These are phyloP conservation scores for Alcedo quadribrachys DNA, from an alignment of 2,797 vertebrate species.

Conservation along the genomic window DNA sequence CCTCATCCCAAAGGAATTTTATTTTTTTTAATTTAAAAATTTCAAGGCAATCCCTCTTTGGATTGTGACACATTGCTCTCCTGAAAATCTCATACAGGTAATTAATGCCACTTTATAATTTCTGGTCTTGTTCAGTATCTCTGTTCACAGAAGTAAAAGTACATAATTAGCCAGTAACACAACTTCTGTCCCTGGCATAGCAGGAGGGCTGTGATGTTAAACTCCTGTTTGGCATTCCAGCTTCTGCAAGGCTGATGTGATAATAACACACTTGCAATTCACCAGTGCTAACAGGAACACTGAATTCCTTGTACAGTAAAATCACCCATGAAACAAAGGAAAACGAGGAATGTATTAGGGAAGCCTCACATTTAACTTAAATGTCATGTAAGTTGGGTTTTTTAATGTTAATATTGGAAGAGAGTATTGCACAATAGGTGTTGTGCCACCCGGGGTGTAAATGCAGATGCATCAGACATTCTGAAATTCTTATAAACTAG, in stretches of 20 bases:
- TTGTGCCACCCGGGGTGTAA: slow-evolving; percentile 36
- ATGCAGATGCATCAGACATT: not conserved
- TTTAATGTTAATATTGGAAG: slow-evolving; percentile 18
- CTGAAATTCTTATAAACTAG: slow-evolving; percentile 9
- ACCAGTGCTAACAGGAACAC: slow-evolving; percentile 30
- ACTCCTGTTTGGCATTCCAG: slow-evolving; percentile 39
- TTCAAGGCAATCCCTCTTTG: not conserved
- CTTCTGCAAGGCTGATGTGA: slow-evolving; percentile 50
- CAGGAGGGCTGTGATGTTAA: slow-evolving; percentile 47
- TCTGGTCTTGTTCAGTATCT: slow-evolving; percentile 25
- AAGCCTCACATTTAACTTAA: slow-evolving; percentile 62
- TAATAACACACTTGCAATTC: slow-evolving; percentile 74
- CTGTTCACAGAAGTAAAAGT: slow-evolving; percentile 53
- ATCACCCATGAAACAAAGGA: slow-evolving; percentile 58
- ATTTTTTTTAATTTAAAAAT: not conserved
- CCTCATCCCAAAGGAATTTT: not conserved
- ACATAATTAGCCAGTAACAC: slow-evolving; percentile 70
- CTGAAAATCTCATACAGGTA: slow-evolving; percentile 42
- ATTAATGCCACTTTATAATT: slow-evolving; percentile 24
- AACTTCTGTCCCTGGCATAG: slow-evolving; percentile 41
- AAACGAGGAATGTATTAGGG: slow-evolving; percentile 33
- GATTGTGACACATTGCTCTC: not conserved
- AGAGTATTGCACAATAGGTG: slow-evolving; percentile 21
- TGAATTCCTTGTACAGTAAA: slow-evolving; percentile 41
- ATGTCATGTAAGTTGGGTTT: slow-evolving; percentile 36